A percentile compares a stretch with the other conserved stretches of the same genome.
These are phyloP conservation scores for Taenaris catops DNA, from an alignment of 2,888 invertebrate species.

Conservation along the genomic window DNA sequence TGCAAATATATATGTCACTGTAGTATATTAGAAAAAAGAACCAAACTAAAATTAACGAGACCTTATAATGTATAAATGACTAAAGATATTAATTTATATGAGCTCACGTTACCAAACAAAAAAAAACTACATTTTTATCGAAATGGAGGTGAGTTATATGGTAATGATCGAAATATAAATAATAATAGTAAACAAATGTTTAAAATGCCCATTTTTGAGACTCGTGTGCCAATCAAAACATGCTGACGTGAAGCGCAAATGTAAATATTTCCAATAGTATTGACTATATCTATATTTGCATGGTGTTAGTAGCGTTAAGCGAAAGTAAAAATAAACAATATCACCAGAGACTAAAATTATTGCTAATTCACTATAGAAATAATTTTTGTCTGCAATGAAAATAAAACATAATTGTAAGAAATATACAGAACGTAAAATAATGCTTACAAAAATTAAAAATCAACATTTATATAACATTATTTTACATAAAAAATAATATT, in stretches of 20 bases:
- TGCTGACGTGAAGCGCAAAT: slow-evolving; percentile 40
- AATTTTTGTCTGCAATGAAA: too few species aligned
- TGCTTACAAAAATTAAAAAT: too few species aligned
- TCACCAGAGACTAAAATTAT: slow-evolving; percentile 7
- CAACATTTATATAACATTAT: too few species aligned
- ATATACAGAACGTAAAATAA: too few species aligned
- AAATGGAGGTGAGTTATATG: slow-evolving; percentile 66
- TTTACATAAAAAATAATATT: too few species aligned
- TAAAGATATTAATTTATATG: slow-evolving; percentile 1
- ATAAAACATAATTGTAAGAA: too few species aligned
- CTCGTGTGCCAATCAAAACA: slow-evolving; percentile 30
- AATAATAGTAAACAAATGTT: slow-evolving; percentile 4
- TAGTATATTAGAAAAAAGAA: too few species aligned
- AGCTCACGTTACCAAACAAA: slow-evolving; percentile 1
- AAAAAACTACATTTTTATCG: slow-evolving; percentile 41
- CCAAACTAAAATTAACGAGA: too few species aligned
- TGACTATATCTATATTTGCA: slow-evolving; percentile 43
- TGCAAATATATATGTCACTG: too few species aligned
- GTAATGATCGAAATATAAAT: slow-evolving; percentile 23
- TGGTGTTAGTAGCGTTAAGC: slow-evolving; percentile 44
- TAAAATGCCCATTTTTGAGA: slow-evolving; percentile 73
- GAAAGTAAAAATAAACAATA: slow-evolving; percentile 24
- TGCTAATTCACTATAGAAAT: too few species aligned
- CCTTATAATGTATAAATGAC: too few species aligned
- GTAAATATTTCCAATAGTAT: slow-evolving; percentile 47